Percentiles rank a stretch among this genome's conserved stretches.
Conservation (phyloP, 1,140 invertebrate genomes). For the Rhyacophila brunnea region DNA sequence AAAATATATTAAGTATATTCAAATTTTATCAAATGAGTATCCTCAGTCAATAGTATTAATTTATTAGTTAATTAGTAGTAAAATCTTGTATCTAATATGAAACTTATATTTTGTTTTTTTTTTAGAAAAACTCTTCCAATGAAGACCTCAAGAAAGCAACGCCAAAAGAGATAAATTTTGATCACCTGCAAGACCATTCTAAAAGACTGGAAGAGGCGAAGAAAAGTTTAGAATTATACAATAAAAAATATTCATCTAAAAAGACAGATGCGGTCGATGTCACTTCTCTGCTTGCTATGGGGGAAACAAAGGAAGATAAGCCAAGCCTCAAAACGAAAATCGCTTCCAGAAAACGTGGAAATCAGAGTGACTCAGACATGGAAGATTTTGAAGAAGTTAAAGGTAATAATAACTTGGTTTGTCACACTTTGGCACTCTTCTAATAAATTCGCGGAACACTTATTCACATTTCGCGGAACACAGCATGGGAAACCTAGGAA, state of each 20-base stretch:
- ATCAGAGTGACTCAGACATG: slow-evolving; percentile 57
- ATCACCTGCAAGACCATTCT: slow-evolving; percentile 23
- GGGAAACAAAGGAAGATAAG: slow-evolving; percentile 39
- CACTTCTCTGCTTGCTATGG: slow-evolving; percentile 47
- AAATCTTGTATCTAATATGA: too few relatives aligned
- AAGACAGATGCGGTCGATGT: slow-evolving; percentile 37
- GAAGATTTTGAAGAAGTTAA: slow-evolving; percentile 66
- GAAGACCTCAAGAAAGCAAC: not conserved
- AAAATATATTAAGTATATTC: not conserved
- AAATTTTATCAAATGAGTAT: not conserved
- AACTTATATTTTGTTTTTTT: too few relatives aligned
- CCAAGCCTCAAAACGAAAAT: slow-evolving; percentile 30
- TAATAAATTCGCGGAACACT: too few relatives aligned
- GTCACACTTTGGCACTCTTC: too few relatives aligned
- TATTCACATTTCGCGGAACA: too few relatives aligned
- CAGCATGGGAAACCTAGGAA: too few relatives aligned
- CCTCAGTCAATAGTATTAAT: too few relatives aligned
- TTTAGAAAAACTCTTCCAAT: not conserved
- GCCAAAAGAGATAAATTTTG: slow-evolving; percentile 21
- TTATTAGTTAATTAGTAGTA: too few relatives aligned
- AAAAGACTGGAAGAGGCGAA: slow-evolving; percentile 43
- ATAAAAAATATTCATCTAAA: slow-evolving; percentile 18
- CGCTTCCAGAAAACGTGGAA: slow-evolving; percentile 35
- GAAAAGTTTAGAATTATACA: slow-evolving; percentile 37
- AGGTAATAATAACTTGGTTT: too few relatives aligned